phyloP scores from a whole-genome alignment of 2,888 invertebrate genomes.

The Brachyptera putata region DNA sequence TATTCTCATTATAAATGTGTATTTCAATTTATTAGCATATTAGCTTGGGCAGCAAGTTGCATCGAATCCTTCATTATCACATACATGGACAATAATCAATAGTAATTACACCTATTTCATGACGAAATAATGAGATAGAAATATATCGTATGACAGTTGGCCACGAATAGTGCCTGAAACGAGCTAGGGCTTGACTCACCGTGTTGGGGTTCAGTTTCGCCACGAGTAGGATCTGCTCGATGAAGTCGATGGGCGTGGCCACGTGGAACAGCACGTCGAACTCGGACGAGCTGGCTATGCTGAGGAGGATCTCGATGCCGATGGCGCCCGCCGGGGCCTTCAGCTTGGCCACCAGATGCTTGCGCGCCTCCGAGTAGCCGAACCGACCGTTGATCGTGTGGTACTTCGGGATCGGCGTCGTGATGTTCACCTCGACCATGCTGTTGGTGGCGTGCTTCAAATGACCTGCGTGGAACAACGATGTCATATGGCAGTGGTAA shows the following conservation, averaged over 20 bases:
- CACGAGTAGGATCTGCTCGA: conserved; percentile 61
- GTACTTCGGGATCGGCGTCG: conserved; percentile 66
- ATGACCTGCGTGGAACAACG: no score
- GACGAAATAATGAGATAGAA: no score
- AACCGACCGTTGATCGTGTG: conserved; percentile 62
- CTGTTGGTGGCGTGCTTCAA: conserved; percentile 68
- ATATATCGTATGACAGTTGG: no score
- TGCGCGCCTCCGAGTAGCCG: conserved; percentile 65
- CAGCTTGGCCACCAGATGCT: conserved; percentile 69
- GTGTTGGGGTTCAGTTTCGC: conserved; percentile 65
- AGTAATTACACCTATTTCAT: no score
- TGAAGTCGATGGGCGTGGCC: conserved; percentile 67
- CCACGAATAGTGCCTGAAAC: no score
- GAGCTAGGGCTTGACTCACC: no score
- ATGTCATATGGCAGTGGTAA: no score
- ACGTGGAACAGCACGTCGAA: conserved; percentile 71
- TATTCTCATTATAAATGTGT: no score
- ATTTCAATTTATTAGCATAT: no score
- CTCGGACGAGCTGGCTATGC: conserved; percentile 53
- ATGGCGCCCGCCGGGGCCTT: conserved; percentile 63
- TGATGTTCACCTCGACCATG: conserved; percentile 69
- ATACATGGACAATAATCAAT: no score
- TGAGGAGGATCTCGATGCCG: conserved; percentile 63
- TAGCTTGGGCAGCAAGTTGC: no score
- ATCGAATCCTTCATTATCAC: no score